Evolutionary conservation across 2,888 invertebrate species (phyloP), one percentile per base, ranked within the genome.

Genomic region (Ophion costatus): DNA sequence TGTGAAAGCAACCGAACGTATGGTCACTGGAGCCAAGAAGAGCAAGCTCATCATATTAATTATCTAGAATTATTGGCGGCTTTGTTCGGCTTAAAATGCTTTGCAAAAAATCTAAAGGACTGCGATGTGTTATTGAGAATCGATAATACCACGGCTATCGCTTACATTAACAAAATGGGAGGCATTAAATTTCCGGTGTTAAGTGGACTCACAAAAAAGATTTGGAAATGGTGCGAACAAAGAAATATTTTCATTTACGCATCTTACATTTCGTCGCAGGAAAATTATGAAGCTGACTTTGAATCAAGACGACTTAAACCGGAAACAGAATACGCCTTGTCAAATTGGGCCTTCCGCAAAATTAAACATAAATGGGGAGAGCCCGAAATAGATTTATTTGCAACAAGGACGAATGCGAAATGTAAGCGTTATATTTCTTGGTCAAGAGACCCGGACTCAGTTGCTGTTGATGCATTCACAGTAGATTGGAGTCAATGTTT

Each of bases 341-440:
- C 24, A 24, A 24, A 24, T 24, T 24, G 24, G 24, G 24, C 24
- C 24, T 24, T 24, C 24, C 24, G 24, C 24, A 24, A 24, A 24
- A 24, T 24, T 88, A 3, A 11, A 20, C 11, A 67, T 17, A 51
- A 0, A 42, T 80, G 76, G 4, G 82, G 86, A 0, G 33, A 17
- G 2, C 84, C 86, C 2, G 83, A 84, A 9, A 85, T 88, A 7
- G 87, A 88, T 75, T 69, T 88, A 42, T 88, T 88, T 57, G 87
- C 87, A 17, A 69, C 83, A 2, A 69, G 82, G n/a, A 64, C 80
- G 6, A 88, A 88, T 61, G 56, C 33, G 2, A 88, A 89, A 80
- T 89, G 88, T 33, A 14, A 63, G 10, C 74, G 67, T 1, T 89
- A 84, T 57, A 56, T 88, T 38, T 87, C 86, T 0, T 88, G 88